Evolutionary conservation across 2,888 invertebrate species (phyloP), one percentile per base, ranked within the genome.

Genomic region (Mythimna vitellina): DNA sequence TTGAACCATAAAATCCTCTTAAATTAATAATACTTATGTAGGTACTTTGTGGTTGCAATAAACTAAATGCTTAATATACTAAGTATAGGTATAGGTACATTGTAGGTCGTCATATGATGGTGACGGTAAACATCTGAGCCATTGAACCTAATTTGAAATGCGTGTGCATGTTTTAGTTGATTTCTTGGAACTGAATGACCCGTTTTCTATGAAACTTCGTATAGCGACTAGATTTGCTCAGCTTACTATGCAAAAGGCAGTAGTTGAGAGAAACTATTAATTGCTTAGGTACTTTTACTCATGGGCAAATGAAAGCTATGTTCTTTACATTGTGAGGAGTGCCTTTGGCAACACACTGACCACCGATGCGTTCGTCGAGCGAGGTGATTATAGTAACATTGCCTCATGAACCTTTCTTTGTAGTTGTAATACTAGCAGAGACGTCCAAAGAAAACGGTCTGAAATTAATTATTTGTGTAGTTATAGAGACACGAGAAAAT

Each of bases 121-220:
- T 25, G 60, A 32, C 29, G 25, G 29, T 20, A 54, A 57, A 49
- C 63, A 25, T 61, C 22, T 12, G 20, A 60, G 67, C 46, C 61
- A 57, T 65, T 77, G 60, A 68, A 68, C 73, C 53, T 58, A 57
- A 78, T 54, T 57, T 29, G 38, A 73, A 60, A 73, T 62, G 53
- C 56, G 35, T 64, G 12, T 56, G 54, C 51, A 64, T 61, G 57
- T 32, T 57, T 67, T 53, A 17, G 46, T 20, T 17, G 42, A 51
- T 71, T 72, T 53, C 25, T 53, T 54, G 17, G 64, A 51, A 56
- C 56, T 29, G 1, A 8, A 6, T 70, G 32, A 61, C 61, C n/a
- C 29, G 25, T 61, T 70, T 70, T 56, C 25, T 32, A 70, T 65
- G 29, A 60, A 70, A 38, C 10, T 65, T 51, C 56, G n/a, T 32